These are phyloP conservation scores for Myotis vivesi DNA, from an alignment of 2,797 vertebrate species.

Conservation along the genomic window DNA sequence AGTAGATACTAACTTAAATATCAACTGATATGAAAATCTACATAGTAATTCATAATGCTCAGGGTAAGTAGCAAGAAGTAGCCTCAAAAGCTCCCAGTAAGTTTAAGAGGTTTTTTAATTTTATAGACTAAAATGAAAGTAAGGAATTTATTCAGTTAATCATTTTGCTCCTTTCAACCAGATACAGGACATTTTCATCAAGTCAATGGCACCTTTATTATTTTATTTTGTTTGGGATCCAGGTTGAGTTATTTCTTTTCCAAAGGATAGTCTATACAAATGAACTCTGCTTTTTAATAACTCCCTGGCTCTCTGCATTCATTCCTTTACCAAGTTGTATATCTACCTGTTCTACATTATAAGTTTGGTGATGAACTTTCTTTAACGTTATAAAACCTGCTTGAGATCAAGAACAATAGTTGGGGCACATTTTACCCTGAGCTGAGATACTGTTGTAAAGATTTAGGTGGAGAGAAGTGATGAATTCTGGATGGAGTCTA, in stretches of 20 bases:
- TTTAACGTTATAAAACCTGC: constrained; percentile 21
- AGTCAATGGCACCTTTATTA: background rate
- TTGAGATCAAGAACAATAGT: background rate
- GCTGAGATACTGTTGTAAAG: background rate
- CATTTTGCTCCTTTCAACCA: background rate
- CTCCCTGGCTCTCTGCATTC: background rate
- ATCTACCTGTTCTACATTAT: constrained; percentile 14
- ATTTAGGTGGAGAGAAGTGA: background rate
- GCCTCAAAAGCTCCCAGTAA: background rate
- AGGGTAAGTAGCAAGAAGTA: background rate
- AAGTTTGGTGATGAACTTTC: background rate
- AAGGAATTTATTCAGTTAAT: background rate
- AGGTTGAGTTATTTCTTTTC: constrained; percentile 51
- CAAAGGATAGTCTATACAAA: background rate
- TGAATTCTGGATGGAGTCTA: background rate
- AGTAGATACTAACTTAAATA: background rate
- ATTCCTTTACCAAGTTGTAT: constrained; percentile 27
- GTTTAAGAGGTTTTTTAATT: constrained; percentile 42
- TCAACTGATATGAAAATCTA: background rate
- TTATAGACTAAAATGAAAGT: background rate
- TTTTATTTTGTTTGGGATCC: constrained; percentile 32
- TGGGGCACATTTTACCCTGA: background rate
- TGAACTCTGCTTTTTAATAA: background rate
- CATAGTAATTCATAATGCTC: background rate
- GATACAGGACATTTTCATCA: background rate